phyloP scores from a whole-genome alignment of 2,888 invertebrate genomes.

The Habrosyne pyritoides region DNA sequence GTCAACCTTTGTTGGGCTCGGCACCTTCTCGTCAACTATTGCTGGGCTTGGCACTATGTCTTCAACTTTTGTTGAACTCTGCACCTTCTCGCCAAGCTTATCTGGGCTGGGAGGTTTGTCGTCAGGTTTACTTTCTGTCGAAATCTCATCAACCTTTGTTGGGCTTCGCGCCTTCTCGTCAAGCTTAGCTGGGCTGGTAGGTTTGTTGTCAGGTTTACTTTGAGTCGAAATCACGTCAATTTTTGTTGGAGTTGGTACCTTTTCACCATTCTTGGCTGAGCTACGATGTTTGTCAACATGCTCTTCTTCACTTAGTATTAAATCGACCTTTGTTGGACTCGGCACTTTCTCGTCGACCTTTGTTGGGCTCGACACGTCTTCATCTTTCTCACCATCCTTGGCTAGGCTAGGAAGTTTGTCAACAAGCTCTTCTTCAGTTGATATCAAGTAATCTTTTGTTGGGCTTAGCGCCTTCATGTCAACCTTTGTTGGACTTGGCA shows the following conservation, averaged over 20 bases:
- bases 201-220: slow-evolving; percentile 9
- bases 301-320: too few species aligned
- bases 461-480: too few species aligned
- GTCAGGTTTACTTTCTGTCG: slow-evolving; percentile 11
- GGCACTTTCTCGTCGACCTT: slow-evolving; percentile 15
- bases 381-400: too few species aligned
- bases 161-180: slow-evolving; percentile 13
- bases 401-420: background rate
- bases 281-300: background rate
- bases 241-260: too few species aligned
- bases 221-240: slow-evolving; percentile 11
- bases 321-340: slow-evolving; percentile 13
- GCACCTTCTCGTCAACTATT: slow-evolving; percentile 10
- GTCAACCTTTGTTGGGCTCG: slow-evolving; percentile 12
- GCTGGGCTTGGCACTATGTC: slow-evolving; percentile 1
- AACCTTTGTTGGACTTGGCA: slow-evolving; percentile 16
- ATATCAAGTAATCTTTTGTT: too few species aligned
- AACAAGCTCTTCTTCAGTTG: too few species aligned
- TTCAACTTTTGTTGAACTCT: slow-evolving; percentile 16
- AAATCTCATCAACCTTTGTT: background rate
- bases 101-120: slow-evolving; percentile 9
- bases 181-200: slow-evolving; percentile 7
- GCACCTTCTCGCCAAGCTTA: slow-evolving; percentile 12
- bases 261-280: background rate
- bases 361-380: slow-evolving; percentile 8